Conservation (phyloP, 2,113 vertebrate genomes). For the Podocnemis expansa region DNA sequence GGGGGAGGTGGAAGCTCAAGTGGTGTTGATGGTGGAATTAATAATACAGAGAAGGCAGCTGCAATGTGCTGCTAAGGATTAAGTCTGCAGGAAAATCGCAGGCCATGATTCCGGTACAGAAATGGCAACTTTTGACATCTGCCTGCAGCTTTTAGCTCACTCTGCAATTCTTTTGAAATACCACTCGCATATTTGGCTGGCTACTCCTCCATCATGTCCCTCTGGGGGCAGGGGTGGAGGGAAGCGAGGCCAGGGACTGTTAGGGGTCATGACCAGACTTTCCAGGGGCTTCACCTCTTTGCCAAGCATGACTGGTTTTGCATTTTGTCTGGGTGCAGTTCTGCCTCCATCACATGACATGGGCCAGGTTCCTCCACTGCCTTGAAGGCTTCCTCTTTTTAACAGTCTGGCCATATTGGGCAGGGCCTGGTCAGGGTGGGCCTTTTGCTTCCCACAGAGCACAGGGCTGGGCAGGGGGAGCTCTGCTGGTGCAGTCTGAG, state of each 20-base stretch:
- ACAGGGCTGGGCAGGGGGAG: too few species aligned
- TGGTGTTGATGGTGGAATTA: not conserved
- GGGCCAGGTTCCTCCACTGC: not conserved
- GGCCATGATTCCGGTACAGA: not conserved
- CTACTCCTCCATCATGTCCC: too few species aligned
- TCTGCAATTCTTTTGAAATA: not conserved
- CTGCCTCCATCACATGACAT: not conserved
- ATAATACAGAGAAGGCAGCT: not conserved
- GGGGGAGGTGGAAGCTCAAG: not conserved
- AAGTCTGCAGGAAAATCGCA: not conserved
- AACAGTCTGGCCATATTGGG: not conserved
- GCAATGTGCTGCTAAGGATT: not conserved
- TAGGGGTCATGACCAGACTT: not conserved
- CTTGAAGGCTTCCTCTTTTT: not conserved
- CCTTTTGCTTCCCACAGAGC: not conserved
- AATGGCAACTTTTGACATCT: not conserved
- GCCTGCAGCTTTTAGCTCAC: not conserved
- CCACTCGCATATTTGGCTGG: not conserved
- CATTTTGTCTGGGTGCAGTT: not conserved
- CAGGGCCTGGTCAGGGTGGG: not conserved
- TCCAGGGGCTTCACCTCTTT: too few species aligned
- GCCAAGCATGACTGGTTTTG: not conserved
- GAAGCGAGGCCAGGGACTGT: too few species aligned
- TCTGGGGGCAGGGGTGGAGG: not conserved
- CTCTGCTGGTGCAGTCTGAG: not conserved